Evolutionary conservation across 2,888 invertebrate genomes (phyloP).

Genomic region (Brenthis ino): DNA sequence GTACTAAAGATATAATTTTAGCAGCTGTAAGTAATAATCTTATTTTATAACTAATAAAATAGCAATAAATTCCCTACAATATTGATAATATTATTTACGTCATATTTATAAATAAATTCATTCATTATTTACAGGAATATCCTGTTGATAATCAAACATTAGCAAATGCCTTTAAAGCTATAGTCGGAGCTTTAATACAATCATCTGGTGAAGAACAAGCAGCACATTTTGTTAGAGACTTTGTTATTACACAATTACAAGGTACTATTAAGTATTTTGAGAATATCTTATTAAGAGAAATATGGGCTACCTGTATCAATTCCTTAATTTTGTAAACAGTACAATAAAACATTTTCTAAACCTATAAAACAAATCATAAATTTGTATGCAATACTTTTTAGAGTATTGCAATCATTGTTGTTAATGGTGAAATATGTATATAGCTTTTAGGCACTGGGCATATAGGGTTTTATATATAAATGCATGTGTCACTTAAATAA

Average conservation of each 20-base stretch:
- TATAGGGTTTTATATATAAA: no score
- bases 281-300: not conserved
- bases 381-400: no score
- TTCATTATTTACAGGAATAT: conserved; percentile 83
- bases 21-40: conserved; percentile 83
- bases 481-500: no score
- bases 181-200: conserved; percentile 88
- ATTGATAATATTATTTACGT: no score
- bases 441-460: no score
- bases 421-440: no score
- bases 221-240: conserved; percentile 91
- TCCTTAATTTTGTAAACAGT: no score
- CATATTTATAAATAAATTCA: not conserved
- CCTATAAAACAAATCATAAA: no score
- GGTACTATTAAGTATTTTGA: conserved; percentile 57
- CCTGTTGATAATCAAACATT: conserved; percentile 85
- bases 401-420: no score
- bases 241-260: conserved; percentile 91
- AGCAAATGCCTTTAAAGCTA: conserved; percentile 89
- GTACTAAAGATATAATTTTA: conserved; percentile 91
- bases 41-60: conserved; percentile 3
- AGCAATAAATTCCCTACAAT: no score
- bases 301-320: not conserved
- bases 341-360: no score
- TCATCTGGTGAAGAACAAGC: conserved; percentile 86